Evolutionary conservation across 2,888 invertebrate species (phyloP), one percentile per base, ranked within the genome.

Genomic region (Leucophora obtusa): DNA sequence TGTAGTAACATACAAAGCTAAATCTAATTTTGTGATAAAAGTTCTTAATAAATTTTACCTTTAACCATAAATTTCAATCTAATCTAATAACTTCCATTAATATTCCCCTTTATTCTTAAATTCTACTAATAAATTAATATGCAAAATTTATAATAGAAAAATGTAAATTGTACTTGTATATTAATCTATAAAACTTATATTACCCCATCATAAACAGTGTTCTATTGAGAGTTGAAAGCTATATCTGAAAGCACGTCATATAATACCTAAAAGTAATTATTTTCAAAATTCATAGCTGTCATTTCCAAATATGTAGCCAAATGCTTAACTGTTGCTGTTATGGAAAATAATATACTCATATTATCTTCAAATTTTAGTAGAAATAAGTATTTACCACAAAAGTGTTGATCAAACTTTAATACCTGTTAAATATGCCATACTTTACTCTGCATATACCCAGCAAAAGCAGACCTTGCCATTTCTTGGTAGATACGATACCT

Each of bases 271-370:
- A 80, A 62, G 71, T 66, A 75, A 75, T 80, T 72, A 72, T 76
- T 68, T 80, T 68, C 35, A 58, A 68, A 62, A 72, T 72, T 58
- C 35, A 15, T 53, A 51, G 63, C 68, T 76, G 80, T 80, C 72
- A 63, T 51, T 62, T 62, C 72, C 80, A 58, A 70, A 17, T 47
- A 38, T 38, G 11, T 38, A 38, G 11, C 38, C 38, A 38, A 11
- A 38, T 38, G 38, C 10, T 14, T 47, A 38, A 7, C 35, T 59
- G 35, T 59, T 59, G 35, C 38, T 38, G 38, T 33, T 63, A 15
- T 0, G 28, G 63, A 60, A 65, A 21, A 18, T 53, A 28, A 33
- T 53, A 38, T 35, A 51, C 7, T 18, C 33, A 33, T 33, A 14
- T 14, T 18, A 18, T 65, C 18, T 51, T 50, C 9, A 63, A 63